Conservation (phyloP, 2,113 vertebrate species). For the Rhagologus leucostigma region DNA sequence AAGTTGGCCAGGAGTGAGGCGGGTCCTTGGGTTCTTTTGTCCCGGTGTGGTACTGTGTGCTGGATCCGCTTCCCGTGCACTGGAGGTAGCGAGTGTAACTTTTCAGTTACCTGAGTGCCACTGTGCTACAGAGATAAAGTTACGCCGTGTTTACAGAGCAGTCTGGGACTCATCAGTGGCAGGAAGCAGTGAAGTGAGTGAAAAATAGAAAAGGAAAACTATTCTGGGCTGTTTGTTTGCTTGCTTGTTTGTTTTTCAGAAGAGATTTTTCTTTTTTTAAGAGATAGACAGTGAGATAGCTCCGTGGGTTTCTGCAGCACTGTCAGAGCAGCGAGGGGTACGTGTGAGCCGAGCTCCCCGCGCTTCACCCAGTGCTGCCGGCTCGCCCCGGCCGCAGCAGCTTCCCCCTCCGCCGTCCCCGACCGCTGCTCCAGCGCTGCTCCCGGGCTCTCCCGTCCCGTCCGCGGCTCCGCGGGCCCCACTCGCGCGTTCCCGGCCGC, state of each 20-base stretch:
- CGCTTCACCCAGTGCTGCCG: background rate
- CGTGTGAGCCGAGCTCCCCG: background rate
- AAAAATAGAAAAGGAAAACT: background rate
- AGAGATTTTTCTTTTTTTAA: background rate
- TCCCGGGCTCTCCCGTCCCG: background rate
- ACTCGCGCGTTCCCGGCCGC: background rate
- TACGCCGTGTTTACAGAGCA: background rate
- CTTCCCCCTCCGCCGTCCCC: background rate
- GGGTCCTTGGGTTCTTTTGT: background rate
- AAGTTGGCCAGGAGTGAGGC: background rate
- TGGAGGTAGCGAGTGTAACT: background rate
- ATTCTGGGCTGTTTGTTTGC: background rate
- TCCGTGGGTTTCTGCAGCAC: background rate
- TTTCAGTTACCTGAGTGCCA: background rate
- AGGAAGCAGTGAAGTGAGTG: background rate
- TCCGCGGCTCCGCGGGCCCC: background rate
- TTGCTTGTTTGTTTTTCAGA: background rate
- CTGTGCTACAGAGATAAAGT: background rate
- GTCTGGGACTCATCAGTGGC: background rate
- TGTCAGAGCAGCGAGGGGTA: background rate
- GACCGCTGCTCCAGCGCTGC: background rate
- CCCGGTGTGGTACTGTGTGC: rapidly evolving
- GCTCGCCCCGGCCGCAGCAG: background rate
- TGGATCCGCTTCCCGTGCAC: rapidly evolving
- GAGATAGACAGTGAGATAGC: background rate